These are phyloP conservation scores for Xestobium rufovillosum DNA, from an alignment of 2,888 invertebrate species.

Conservation along the genomic window DNA sequence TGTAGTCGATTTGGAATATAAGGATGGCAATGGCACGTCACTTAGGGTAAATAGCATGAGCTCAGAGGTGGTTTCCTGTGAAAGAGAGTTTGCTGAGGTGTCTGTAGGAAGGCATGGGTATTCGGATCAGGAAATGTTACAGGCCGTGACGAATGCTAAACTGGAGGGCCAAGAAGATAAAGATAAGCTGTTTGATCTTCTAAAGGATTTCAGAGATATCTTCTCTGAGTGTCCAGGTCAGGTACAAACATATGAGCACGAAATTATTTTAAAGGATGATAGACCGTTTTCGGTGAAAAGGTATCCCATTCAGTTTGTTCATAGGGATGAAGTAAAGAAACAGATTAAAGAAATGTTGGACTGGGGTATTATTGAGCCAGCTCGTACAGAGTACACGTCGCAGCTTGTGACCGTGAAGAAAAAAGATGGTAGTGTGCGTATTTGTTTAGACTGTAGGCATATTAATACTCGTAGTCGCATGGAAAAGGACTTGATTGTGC, in stretches of 20 bases:
- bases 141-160: no score
- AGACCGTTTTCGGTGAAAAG: slow-evolving; percentile 1
- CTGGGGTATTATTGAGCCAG: background rate
- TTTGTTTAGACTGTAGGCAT: background rate
- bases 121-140: no score
- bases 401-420: slow-evolving; percentile 1
- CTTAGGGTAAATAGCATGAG: no score
- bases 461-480: no score
- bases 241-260: background rate
- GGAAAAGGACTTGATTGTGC: slow-evolving; percentile 1
- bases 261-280: slow-evolving; percentile 4
- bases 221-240: background rate
- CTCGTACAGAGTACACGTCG: slow-evolving; percentile 3
- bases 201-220: background rate
- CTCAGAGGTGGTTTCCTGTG: no score
- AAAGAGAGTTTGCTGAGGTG: no score
- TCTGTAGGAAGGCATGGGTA: no score
- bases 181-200: background rate
- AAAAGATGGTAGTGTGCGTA: slow-evolving; percentile 1
- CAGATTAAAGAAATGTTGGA: no score
- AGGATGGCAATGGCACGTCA: no score
- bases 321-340: background rate
- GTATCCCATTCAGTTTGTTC: background rate
- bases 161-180: slow-evolving; percentile 4
- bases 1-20: no score